These are phyloP conservation scores for Pachycephus smyrnensis DNA, from an alignment of 2,888 invertebrate species.

Conservation along the genomic window DNA sequence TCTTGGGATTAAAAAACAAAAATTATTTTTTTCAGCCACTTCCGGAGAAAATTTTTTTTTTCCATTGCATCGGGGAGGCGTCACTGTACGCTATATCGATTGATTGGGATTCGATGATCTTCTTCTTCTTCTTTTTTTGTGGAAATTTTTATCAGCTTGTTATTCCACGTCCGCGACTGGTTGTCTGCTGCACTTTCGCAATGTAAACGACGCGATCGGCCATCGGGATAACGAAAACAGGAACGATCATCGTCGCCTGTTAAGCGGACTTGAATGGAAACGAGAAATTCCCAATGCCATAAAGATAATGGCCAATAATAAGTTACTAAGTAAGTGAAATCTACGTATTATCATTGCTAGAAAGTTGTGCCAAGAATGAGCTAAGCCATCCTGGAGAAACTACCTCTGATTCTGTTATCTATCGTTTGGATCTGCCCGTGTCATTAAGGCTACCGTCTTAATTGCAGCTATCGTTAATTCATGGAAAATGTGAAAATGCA, in stretches of 20 bases:
- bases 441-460: not conserved
- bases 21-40: not conserved
- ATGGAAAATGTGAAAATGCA: slow-evolving; percentile 2
- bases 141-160: not conserved
- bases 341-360: slow-evolving; percentile 1
- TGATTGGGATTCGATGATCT: slow-evolving; percentile 9
- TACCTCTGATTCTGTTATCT: slow-evolving; percentile 11
- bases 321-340: slow-evolving; percentile 8
- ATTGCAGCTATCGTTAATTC: slow-evolving; percentile 1
- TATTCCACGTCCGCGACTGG: not conserved
- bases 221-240: not conserved
- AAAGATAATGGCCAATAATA: slow-evolving; percentile 9
- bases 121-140: slow-evolving; percentile 10
- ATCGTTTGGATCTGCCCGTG: not conserved
- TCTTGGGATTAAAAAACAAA: slow-evolving; percentile 14
- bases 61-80: not conserved
- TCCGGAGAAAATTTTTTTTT: not conserved
- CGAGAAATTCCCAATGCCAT: not conserved
- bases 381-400: slow-evolving; percentile 21
- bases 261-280: not conserved
- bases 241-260: not conserved
- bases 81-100: slow-evolving; percentile 21
- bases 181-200: not conserved
- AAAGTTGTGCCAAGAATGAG: slow-evolving; percentile 1
- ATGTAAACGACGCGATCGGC: not conserved